Evolutionary conservation across 2,113 vertebrate genomes (phyloP), one percentile per base, ranked within the genome.

Genomic region (Gorsachius goisagi): DNA sequence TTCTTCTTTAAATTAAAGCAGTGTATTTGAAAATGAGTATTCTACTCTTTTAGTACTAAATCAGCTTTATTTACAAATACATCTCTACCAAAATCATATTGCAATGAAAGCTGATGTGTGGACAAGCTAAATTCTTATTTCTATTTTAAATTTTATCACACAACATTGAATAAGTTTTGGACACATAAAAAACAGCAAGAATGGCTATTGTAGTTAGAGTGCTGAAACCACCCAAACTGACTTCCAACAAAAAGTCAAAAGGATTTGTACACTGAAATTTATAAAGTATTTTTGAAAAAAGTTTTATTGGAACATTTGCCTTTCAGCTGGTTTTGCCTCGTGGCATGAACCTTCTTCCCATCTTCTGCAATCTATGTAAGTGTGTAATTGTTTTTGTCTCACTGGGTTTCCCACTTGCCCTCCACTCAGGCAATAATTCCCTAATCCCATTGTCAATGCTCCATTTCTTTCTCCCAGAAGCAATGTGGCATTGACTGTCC

Each of bases 1-100:
- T 32, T 66, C 75, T 86, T 95, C 90, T 95, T 97, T 95, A 96
- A 94, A 91, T 87, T 85, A 97, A 93, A 95, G 53, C 39, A 95
- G 49, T 78, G 72, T 44, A 58, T 56, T 91, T 93, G 68, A 89
- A 93, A 89, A 81, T 72, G 2, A 85, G 49, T 77, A 91, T 80
- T 94, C 89, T 88, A 95, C 83, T 82, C 88, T 97, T 95, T 75
- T 72, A 33, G 60, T 82, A 93, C 74, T 62, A 67, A 6, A 5
- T 52, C 8, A 9, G 41, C 75, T 97, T 89, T 96, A 88, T 96
- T 96, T 87, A 97, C 85, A 96, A 95, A 88, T 73, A 90, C 6
- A 24, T 88, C 74, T 87, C 71, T 79, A 80, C 73, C 91, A 93
- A 97, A 91, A 76, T 95, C 81, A 80, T 73, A 52, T 76, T 92